phyloP scores from a whole-genome alignment of 2,888 invertebrate species.

The Dolichopus griseipennis region DNA sequence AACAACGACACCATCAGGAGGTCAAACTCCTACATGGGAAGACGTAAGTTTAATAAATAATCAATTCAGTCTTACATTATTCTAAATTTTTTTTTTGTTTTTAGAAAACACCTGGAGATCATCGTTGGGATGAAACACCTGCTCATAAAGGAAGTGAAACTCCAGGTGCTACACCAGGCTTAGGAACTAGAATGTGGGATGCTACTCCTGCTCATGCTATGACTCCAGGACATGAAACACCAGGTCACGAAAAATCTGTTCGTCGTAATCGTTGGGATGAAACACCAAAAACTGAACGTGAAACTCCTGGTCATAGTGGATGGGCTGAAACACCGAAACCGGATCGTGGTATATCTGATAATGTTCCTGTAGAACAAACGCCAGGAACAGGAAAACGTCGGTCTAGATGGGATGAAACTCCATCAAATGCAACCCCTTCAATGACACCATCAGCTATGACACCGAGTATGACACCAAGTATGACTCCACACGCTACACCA shows the following conservation, averaged over 20 bases:
- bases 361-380: slow-evolving; percentile 80
- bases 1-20: slow-evolving; percentile 36
- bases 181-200: slow-evolving; percentile 90
- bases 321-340: slow-evolving; percentile 99
- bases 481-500: slow-evolving; percentile 68
- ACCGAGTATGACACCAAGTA: slow-evolving; percentile 60
- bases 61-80: background rate
- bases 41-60: slow-evolving; percentile 50
- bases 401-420: slow-evolving; percentile 98
- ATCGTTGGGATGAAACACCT: slow-evolving; percentile 93
- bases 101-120: slow-evolving; percentile 64
- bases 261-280: slow-evolving; percentile 98
- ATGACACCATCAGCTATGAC: slow-evolving; percentile 59
- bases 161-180: slow-evolving; percentile 84
- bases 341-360: slow-evolving; percentile 67
- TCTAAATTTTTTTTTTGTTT: slow-evolving; percentile 18
- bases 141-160: slow-evolving; percentile 80
- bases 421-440: slow-evolving; percentile 66
- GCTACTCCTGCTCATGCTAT: slow-evolving; percentile 91
- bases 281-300: slow-evolving; percentile 94
- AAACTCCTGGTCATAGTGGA: slow-evolving; percentile 94
- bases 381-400: slow-evolving; percentile 90
- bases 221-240: slow-evolving; percentile 80
- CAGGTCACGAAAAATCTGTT: slow-evolving; percentile 65
- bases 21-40: slow-evolving; percentile 68